Conservation (phyloP, 92 coral and sea anemone genomes). For the Palythoa grandis region DNA sequence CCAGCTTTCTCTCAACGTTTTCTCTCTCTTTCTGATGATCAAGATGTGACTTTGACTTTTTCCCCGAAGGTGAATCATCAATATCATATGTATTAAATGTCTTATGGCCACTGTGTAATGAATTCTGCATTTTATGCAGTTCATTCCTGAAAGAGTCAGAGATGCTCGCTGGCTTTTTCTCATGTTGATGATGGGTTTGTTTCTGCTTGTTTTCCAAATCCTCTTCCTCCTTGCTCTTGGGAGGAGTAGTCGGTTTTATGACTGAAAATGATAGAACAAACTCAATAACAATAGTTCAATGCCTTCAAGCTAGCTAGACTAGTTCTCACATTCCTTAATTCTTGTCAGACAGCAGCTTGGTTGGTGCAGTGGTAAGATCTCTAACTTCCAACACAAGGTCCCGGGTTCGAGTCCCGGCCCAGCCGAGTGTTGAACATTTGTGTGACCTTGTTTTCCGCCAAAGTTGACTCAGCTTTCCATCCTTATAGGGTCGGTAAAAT, state of each 20-base stretch:
- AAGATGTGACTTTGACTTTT: neutral
- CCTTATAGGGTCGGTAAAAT: no score
- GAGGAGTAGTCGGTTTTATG: neutral
- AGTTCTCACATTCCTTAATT: no score
- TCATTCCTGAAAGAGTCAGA: neutral
- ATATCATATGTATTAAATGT: neutral
- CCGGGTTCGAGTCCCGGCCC: no score
- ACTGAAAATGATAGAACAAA: neutral
- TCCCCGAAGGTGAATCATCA: constrained; percentile 1
- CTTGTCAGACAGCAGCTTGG: no score
- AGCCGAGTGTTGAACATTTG: no score
- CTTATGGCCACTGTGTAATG: neutral
- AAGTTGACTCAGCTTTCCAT: no score
- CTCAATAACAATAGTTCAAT: neutral
- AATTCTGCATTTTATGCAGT: constrained; percentile 17
- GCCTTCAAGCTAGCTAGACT: no score
- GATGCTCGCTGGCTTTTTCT: constrained; percentile 14
- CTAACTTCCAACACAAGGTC: no score
- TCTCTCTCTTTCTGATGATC: constrained; percentile 15
- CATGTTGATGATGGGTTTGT: neutral
- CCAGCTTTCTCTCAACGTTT: constrained; percentile 29
- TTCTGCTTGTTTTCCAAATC: neutral
- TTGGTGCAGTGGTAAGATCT: no score
- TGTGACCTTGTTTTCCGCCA: no score
- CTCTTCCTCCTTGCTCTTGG: constrained; percentile 14